Percentiles rank a stretch among this genome's conserved stretches.
These are phyloP conservation scores for Pegea sp. DNA, from an alignment of 23 tunicate genomes.

Conservation along the genomic window DNA sequence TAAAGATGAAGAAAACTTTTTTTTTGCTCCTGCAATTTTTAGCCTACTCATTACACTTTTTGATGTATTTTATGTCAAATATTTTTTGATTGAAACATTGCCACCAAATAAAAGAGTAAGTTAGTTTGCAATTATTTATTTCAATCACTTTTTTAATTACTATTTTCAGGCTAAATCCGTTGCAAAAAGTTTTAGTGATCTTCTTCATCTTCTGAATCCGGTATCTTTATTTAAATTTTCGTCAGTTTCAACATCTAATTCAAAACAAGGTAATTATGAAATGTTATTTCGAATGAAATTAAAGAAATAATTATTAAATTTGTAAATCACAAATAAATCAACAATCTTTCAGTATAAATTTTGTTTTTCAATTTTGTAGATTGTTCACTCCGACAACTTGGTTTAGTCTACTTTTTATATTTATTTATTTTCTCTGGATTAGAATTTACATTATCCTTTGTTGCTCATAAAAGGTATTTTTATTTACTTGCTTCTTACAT, in stretches of 20 bases:
- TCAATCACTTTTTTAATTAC: background rate
- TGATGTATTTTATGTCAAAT: constrained; percentile 26
- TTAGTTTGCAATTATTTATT: background rate
- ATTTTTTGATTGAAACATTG: constrained; percentile 50
- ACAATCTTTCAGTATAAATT: background rate
- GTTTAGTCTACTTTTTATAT: constrained; percentile 62
- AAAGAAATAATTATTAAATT: no score
- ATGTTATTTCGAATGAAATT: constrained; percentile 1
- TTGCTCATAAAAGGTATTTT: constrained; percentile 70
- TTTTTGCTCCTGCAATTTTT: constrained; percentile 45
- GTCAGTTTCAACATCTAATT: constrained; percentile 32
- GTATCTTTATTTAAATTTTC: constrained; percentile 50
- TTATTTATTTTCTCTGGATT: constrained; percentile 81
- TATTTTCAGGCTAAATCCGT: constrained; percentile 45
- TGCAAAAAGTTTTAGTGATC: constrained; percentile 17
- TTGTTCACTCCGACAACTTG: constrained; percentile 16
- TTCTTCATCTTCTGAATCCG: constrained; percentile 51
- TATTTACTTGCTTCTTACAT: no score
- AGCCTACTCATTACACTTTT: constrained; percentile 32
- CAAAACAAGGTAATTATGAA: constrained; percentile 5
- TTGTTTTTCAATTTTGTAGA: constrained; percentile 7
- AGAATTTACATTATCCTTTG: constrained; percentile 78
- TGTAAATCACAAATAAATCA: background rate
- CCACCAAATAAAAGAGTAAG: constrained; percentile 46
- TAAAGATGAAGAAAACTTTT: constrained; percentile 14